Percentiles rank a stretch among this genome's conserved stretches.
phyloP scores from a whole-genome alignment of 2,797 vertebrate genomes.

The Simalia tracyae region DNA sequence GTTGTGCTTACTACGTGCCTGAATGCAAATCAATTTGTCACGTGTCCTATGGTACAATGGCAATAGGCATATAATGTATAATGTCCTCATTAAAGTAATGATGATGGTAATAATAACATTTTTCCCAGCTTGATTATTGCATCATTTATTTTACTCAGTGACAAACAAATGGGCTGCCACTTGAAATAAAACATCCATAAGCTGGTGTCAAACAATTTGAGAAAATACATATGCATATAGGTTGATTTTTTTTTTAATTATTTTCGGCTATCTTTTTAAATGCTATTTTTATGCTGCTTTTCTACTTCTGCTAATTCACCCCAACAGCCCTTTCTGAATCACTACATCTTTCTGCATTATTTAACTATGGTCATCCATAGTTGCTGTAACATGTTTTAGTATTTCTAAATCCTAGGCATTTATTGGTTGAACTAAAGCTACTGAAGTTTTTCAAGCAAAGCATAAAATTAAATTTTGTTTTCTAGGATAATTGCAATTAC shows the following conservation, averaged over 20 bases:
- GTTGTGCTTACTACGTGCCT: background rate
- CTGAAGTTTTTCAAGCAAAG: background rate
- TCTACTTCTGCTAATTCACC: background rate
- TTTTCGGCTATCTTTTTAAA: background rate
- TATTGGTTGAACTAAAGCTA: background rate
- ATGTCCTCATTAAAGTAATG: background rate
- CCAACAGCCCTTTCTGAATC: background rate
- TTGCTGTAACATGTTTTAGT: background rate
- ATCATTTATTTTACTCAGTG: conserved; percentile 16
- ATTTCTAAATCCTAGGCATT: background rate
- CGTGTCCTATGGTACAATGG: background rate
- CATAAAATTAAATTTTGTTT: background rate
- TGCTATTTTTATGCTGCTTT: background rate
- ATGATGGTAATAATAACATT: background rate
- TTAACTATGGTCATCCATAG: background rate
- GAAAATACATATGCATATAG: background rate
- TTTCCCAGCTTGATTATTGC: background rate
- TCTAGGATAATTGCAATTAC: background rate
- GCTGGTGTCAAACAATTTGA: fast-evolving
- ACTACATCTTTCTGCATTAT: background rate
- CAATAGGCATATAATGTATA: background rate
- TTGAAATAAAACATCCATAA: conserved; percentile 4
- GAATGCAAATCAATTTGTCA: background rate
- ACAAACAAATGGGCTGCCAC: background rate
- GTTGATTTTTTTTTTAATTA: background rate